Evolutionary conservation across 2,113 vertebrate genomes (phyloP), one percentile per base, ranked within the genome.

Genomic region (Vireo altiloquus): DNA sequence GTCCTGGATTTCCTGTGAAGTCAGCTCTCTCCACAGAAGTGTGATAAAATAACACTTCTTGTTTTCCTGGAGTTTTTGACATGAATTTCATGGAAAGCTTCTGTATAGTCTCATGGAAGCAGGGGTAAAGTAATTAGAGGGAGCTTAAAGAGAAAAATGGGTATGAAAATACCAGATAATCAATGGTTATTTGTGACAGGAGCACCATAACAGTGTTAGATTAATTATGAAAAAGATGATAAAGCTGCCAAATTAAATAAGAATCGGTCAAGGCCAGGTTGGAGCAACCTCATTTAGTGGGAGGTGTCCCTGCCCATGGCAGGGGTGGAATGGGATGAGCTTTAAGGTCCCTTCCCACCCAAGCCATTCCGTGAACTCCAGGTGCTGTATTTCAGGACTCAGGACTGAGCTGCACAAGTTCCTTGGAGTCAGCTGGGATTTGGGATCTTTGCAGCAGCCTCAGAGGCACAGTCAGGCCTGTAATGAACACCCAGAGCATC

Each of bases 1-100:
- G 50, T 61, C 65, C 89, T 85, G 83, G 66, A 53, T 84, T 91
- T 95, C 84, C 93, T 65, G 33, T 87, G 78, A 90, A 87, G 53
- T 76, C 84, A 79, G 81, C 63, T 76, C 65, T 89, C 83, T 85
- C 49, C 61, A 63, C 75, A 91, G 22, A 82, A 92, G 49, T 72
- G 81, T 57, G 93, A 79, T 87, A 69, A 91, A 92, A 76, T 24
- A 82, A 37, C 63, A 46, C 74, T 87, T 89, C 79, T 72, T 35
- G 60, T 44, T 91, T 87, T 81, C 91, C 59, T 3, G 12, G 66
- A 76, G 84, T 31, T 79, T 91, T 68, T 68, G 69, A 49, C 46
- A 17, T 17, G 70, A 21, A 25, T 79, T 85, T 85, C 53, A 30
- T 44, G 84, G 47, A 46, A 87, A 82, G 31, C 53, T 69, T 71